Evolutionary conservation across 2,888 invertebrate genomes (phyloP).

Genomic region (Drosophila limbata): DNA sequence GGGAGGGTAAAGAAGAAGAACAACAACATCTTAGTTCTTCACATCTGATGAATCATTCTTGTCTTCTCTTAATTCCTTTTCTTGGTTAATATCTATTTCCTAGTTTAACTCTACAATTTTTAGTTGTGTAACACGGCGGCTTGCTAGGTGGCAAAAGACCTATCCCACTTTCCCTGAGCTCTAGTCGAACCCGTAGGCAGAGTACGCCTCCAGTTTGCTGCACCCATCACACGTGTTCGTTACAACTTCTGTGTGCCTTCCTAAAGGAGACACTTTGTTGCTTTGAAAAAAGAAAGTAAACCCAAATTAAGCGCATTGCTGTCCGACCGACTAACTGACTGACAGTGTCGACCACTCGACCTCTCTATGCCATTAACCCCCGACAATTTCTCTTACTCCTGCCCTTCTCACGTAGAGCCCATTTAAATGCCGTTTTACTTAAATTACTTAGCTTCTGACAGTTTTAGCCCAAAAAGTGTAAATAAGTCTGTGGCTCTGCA

Average conservation of each 20-base stretch:
- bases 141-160: too few species aligned
- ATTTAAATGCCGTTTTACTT: conserved; percentile 71
- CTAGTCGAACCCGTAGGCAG: too few species aligned
- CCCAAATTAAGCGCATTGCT: conserved; percentile 49
- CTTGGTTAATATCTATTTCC: too few species aligned
- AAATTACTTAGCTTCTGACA: conserved; percentile 64
- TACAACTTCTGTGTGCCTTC: neutral
- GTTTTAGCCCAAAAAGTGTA: conserved; percentile 56
- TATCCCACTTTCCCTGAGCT: neutral
- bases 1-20: too few species aligned
- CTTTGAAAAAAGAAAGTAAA: conserved; percentile 69
- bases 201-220: neutral
- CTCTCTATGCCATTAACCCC: neutral
- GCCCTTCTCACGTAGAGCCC: conserved; percentile 31
- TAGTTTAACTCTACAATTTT: too few species aligned
- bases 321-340: conserved; percentile 20
- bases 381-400: neutral
- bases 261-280: conserved; percentile 52
- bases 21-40: too few species aligned
- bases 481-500: conserved; percentile 56
- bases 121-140: too few species aligned
- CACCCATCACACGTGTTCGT: neutral
- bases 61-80: too few species aligned
- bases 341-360: conserved; percentile 6
- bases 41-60: too few species aligned